Conservation (phyloP, 2,113 vertebrate genomes). For the Lophura nycthemera region DNA sequence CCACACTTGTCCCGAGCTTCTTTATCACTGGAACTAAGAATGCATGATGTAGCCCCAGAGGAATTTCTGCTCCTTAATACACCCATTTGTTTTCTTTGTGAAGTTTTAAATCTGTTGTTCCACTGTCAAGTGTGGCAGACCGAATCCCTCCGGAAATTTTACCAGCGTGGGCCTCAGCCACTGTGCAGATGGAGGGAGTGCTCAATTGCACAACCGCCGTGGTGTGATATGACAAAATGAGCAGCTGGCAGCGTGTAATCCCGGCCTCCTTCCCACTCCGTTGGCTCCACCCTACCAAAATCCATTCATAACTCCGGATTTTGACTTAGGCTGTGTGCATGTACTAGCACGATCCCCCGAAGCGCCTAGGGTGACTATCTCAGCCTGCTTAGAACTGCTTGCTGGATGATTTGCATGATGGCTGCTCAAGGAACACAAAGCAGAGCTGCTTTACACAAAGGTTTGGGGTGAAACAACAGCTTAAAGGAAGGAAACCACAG, state of each 20-base stretch:
- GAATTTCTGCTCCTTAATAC: conserved; percentile 55
- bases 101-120: conserved; percentile 39
- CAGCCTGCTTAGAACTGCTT: neutral
- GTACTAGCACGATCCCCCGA: conserved; percentile 28
- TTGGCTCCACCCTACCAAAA: conserved; percentile 20
- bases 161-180: neutral
- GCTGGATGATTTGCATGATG: neutral
- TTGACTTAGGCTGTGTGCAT: conserved; percentile 16
- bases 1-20: neutral
- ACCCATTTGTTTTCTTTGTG: conserved; percentile 36
- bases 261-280: conserved; percentile 8
- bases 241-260: conserved; percentile 49
- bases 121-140: conserved; percentile 12
- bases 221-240: conserved; percentile 36
- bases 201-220: neutral
- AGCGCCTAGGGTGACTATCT: neutral
- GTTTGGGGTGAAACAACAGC: neutral
- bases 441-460: neutral
- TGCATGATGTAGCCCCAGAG: conserved; percentile 27
- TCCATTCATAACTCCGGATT: conserved; percentile 40
- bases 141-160: conserved; percentile 17
- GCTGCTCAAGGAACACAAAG: neutral
- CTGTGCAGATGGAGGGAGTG: conserved; percentile 9
- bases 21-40: conserved; percentile 53
- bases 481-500: conserved; percentile 1